Evolutionary conservation across 2,797 vertebrate genomes (phyloP).

Genomic region (Crax fasciolata): DNA sequence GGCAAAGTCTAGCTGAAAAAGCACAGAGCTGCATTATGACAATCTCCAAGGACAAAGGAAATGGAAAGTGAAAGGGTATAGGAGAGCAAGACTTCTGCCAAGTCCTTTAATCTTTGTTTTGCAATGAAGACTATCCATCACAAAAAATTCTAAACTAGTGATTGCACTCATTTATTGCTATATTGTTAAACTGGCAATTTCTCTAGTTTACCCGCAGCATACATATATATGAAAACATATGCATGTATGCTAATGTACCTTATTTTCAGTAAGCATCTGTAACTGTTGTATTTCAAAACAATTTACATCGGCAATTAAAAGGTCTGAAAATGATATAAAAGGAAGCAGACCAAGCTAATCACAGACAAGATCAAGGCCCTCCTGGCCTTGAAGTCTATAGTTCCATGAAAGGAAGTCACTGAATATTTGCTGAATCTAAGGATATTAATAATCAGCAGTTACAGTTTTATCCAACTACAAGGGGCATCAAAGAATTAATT

Average conservation of each 20-base stretch:
- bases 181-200: not conserved
- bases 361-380: conserved; percentile 51
- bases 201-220: not conserved
- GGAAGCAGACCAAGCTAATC: conserved; percentile 71
- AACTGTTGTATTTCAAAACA: conserved; percentile 42
- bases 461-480: not conserved
- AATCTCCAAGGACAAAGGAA: conserved; percentile 55
- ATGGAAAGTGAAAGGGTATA: conserved; percentile 27
- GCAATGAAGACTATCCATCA: not conserved
- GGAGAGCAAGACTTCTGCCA: conserved; percentile 14
- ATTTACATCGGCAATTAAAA: conserved; percentile 72
- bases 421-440: conserved; percentile 32
- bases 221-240: not conserved
- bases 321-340: conserved; percentile 67
- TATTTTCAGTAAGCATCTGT: conserved; percentile 32
- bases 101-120: conserved; percentile 2
- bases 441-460: not conserved
- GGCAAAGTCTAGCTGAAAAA: conserved; percentile 58
- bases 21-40: conserved; percentile 34
- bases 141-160: not conserved
- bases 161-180: not conserved
- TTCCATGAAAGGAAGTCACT: not conserved
- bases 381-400: conserved; percentile 32
- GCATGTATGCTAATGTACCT: not conserved
- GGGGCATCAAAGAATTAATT: not conserved